phyloP scores from a whole-genome alignment of 1,140 invertebrate genomes.

The Platyscapa corneri region DNA sequence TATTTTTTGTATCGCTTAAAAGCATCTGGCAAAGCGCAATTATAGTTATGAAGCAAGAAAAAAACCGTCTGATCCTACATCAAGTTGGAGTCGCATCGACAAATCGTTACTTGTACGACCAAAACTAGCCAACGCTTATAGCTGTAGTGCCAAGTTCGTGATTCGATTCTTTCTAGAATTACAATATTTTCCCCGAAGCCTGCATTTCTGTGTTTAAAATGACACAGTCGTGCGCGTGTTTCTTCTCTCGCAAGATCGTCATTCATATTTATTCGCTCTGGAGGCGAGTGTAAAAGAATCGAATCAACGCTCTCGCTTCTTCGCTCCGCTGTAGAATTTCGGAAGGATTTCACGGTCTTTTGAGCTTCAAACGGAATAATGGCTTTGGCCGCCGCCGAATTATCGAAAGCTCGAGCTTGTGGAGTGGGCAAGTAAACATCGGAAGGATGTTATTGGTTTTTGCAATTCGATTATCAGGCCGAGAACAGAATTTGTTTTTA shows the following conservation, averaged over 20 bases:
- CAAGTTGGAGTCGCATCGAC: no score
- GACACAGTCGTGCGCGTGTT: background rate
- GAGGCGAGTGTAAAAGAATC: background rate
- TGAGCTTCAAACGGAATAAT: conserved; percentile 16
- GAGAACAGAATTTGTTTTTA: background rate
- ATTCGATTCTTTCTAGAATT: background rate
- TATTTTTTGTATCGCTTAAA: no score
- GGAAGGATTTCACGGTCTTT: background rate
- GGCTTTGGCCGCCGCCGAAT: background rate
- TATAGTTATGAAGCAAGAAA: no score
- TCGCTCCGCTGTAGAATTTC: background rate
- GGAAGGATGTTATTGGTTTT: conserved; percentile 30
- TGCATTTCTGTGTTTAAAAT: background rate
- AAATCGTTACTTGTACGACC: no score
- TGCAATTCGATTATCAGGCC: background rate
- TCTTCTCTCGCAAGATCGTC: background rate
- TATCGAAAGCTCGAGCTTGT: background rate
- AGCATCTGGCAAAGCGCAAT: no score
- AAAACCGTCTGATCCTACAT: no score
- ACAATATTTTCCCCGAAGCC: background rate
- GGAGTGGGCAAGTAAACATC: conserved; percentile 2
- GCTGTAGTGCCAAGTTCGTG: background rate
- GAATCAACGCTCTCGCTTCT: background rate
- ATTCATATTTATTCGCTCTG: conserved; percentile 13
- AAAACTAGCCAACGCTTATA: background rate